A percentile compares a stretch with the other conserved stretches of the same genome.
These are phyloP conservation scores for Chaenocephalus aceratus DNA, from an alignment of 2,113 vertebrate species.

Conservation along the genomic window DNA sequence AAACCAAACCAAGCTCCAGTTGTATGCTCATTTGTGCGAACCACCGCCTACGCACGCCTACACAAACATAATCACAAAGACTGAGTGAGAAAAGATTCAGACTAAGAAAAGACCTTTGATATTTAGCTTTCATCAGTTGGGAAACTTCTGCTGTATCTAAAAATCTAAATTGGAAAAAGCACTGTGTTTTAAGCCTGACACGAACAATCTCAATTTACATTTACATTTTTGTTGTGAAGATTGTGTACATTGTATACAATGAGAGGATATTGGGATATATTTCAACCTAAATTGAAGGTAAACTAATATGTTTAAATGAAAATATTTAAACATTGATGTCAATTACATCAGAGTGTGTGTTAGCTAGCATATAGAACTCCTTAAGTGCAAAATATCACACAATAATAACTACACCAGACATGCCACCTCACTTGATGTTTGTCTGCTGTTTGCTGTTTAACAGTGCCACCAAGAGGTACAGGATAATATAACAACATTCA, in stretches of 20 bases:
- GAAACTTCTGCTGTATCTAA: conserved; percentile 15
- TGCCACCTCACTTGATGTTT: neutral
- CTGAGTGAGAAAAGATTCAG: conserved; percentile 30
- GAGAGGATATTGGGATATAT: neutral
- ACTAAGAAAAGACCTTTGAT: conserved; percentile 55
- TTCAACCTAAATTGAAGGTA: neutral
- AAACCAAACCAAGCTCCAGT: conserved; percentile 39
- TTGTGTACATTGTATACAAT: neutral
- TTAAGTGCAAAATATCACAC: neutral
- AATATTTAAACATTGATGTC: neutral
- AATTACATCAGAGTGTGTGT: neutral
- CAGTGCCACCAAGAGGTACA: conserved; percentile 62
- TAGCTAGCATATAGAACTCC: neutral
- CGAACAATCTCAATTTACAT: neutral
- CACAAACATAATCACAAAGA: conserved; percentile 31
- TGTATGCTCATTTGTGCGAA: conserved; percentile 52
- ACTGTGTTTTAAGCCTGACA: neutral
- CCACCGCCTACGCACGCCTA: conserved; percentile 49
- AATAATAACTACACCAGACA: neutral
- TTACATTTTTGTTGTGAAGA: neutral
- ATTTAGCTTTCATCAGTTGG: conserved; percentile 43
- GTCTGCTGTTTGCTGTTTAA: conserved; percentile 28
- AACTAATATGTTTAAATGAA: neutral
- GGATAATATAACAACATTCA: neutral
- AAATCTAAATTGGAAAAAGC: neutral